phyloP scores from a whole-genome alignment of 2,113 vertebrate genomes.

The Anser brachyrhynchus region DNA sequence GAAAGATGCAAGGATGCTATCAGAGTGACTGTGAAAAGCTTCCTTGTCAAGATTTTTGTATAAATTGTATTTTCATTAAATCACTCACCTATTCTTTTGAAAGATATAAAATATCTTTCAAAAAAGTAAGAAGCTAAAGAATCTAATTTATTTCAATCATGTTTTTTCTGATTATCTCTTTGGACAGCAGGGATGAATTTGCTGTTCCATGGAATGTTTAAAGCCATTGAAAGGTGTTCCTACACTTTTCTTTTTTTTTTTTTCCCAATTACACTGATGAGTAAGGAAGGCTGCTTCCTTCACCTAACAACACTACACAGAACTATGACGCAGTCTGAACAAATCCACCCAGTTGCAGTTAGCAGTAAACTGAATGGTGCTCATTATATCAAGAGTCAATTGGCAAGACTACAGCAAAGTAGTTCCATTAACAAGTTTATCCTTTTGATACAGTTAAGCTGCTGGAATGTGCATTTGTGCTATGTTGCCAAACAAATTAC shows the following conservation, averaged over 20 bases:
- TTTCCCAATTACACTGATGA: background rate
- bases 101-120: background rate
- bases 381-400: background rate
- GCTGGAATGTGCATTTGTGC: background rate
- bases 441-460: background rate
- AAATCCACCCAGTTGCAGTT: background rate
- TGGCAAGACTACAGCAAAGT: background rate
- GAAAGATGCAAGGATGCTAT: background rate
- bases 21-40: background rate
- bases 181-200: background rate
- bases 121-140: background rate
- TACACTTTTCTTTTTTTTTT: background rate
- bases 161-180: background rate
- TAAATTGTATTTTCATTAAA: background rate
- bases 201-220: background rate
- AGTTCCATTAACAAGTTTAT: background rate
- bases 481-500: conserved; percentile 11
- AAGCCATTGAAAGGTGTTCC: background rate
- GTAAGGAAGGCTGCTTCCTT: background rate
- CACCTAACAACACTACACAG: background rate
- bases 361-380: background rate
- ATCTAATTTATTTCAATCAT: background rate
- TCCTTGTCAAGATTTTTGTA: background rate
- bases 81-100: background rate
- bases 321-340: background rate